Evolutionary conservation across 2,113 vertebrate genomes (phyloP), one percentile per base, ranked within the genome.

Genomic region (Lichenostomus cassidix): DNA sequence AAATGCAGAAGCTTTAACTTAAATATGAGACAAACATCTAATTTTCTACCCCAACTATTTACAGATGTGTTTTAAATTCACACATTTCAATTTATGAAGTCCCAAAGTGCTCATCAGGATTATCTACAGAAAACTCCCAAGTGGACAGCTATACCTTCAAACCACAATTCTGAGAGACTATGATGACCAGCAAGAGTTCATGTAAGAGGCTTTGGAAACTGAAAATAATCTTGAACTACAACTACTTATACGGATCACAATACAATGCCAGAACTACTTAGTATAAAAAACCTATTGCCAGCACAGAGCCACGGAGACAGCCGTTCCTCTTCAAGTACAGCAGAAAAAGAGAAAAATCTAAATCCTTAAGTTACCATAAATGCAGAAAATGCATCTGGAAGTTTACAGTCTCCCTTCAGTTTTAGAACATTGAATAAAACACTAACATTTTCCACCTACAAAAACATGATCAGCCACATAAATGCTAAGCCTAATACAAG

Each of bases 301-400:
- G 5, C 23, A 70, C 20, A 70, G 65, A 74, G 41, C 22, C 60
- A 62, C 58, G 27, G 37, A 80, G 15, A 35, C 6, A 68, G 21
- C 25, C 49, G 46, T 1, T 55, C 12, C 39, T 71, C 49, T 10
- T 3, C 18, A 67, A 37, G 20, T 24, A 63, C 1, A 0, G 3
- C 31, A 46, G 46, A 67, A 73, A 42, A 62, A 9, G 27, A 42
- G 71, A 88, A 65, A 29, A 83, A 29, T 12, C 10, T 35, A 35
- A 89, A 53, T 67, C 10, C 27, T 17, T 62, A n/a, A 18, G 15
- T 47, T 81, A 56, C 3, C 1, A 4, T 24, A 60, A 86, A 73
- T 31, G 10, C 13, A 59, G 21, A 4, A 78, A 82, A 75, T n/a
- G 2, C 14, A 76, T 60, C 58, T 76, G 23, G 6, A 73, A 68